Conservation (phyloP, 2,888 invertebrate genomes). For the Synanthedon andrenaeformis region DNA sequence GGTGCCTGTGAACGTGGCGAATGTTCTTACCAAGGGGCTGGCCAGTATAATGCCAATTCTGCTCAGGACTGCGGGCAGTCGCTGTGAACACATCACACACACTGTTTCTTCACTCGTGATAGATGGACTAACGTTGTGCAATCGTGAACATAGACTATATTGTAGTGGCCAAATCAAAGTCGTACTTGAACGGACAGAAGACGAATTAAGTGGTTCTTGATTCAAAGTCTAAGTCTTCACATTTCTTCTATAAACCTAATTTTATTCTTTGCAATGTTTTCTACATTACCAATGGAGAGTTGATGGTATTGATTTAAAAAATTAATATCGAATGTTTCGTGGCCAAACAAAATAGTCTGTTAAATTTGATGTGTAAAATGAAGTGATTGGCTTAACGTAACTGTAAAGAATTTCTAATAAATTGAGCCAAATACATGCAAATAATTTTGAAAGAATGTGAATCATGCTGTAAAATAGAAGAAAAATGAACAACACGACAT, state of each 20-base stretch:
- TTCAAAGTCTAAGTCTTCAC: constrained; percentile 7
- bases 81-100: constrained; percentile 84
- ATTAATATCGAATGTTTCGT: constrained; percentile 6
- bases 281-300: constrained; percentile 10
- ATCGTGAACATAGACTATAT: constrained; percentile 59
- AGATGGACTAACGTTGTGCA: constrained; percentile 59
- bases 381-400: constrained; percentile 30
- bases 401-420: constrained; percentile 14
- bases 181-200: not conserved
- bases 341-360: constrained; percentile 65
- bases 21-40: constrained; percentile 91
- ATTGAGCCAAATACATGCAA: constrained; percentile 33
- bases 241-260: not conserved
- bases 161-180: constrained; percentile 42
- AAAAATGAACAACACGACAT: constrained; percentile 27
- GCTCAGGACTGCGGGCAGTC: constrained; percentile 95
- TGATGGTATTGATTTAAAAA: not conserved
- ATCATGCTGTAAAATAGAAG: constrained; percentile 36
- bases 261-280: constrained; percentile 63
- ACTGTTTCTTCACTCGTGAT: constrained; percentile 69
- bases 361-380: constrained; percentile 18
- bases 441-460: constrained; percentile 16
- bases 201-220: not conserved
- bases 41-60: constrained; percentile 96
- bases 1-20: constrained; percentile 65